These are phyloP conservation scores for Lepidurus packardi DNA, from an alignment of 1,140 invertebrate species.

Conservation along the genomic window DNA sequence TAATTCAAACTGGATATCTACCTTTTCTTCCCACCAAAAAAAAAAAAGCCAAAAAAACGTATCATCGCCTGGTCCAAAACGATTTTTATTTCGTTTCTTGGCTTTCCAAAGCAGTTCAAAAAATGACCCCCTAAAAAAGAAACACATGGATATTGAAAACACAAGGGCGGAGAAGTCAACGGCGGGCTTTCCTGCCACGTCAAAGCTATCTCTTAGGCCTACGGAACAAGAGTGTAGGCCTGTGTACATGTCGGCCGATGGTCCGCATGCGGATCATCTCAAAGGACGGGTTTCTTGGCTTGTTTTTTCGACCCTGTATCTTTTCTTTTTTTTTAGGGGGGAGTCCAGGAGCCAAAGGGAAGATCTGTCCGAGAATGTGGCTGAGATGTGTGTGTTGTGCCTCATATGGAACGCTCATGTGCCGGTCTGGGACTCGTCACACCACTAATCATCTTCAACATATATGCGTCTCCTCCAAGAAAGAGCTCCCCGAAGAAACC, in stretches of 20 bases:
- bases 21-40: background rate
- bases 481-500: background rate
- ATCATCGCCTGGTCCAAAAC: background rate
- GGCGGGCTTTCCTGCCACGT: constrained; percentile 3
- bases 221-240: constrained; percentile 14
- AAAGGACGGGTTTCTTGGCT: background rate
- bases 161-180: constrained; percentile 8
- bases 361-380: constrained; percentile 13
- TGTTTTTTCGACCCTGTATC: background rate
- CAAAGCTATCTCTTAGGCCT: constrained; percentile 21
- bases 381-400: constrained; percentile 3
- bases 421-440: constrained; percentile 20
- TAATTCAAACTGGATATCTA: background rate
- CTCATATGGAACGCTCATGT: constrained; percentile 18
- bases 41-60: background rate
- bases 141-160: background rate
- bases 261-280: constrained; percentile 17
- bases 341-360: background rate
- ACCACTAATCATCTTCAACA: constrained; percentile 22
- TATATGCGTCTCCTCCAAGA: background rate
- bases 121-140: background rate
- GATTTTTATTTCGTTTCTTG: too few species aligned
- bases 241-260: constrained; percentile 16
- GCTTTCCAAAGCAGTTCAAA: background rate
- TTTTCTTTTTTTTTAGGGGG: background rate